These are phyloP conservation scores for Shinisaurus crocodilurus DNA, from an alignment of 2,113 vertebrate species.

Conservation along the genomic window DNA sequence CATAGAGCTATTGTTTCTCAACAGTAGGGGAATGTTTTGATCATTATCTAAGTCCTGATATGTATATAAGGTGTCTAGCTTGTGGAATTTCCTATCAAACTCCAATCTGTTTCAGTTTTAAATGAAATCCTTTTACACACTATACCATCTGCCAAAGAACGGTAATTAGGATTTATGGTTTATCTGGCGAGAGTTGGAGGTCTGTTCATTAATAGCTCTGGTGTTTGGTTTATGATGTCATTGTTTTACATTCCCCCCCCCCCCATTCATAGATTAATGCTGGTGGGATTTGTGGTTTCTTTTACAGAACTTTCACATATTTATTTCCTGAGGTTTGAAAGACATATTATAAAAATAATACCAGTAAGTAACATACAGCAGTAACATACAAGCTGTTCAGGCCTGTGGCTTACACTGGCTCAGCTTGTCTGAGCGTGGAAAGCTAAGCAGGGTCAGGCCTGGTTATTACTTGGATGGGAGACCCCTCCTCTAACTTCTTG, in stretches of 20 bases:
- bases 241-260: slow-evolving; percentile 70
- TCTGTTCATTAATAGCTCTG: slow-evolving; percentile 67
- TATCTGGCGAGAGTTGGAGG: slow-evolving; percentile 69
- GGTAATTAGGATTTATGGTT: slow-evolving; percentile 78
- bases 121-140: slow-evolving; percentile 52
- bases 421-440: too few species aligned
- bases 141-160: slow-evolving; percentile 70
- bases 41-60: slow-evolving; percentile 38
- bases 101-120: slow-evolving; percentile 45
- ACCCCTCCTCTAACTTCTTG: too few species aligned
- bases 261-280: slow-evolving; percentile 65
- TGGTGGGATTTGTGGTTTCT: neutral
- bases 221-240: slow-evolving; percentile 67
- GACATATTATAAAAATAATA: slow-evolving; percentile 2
- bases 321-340: slow-evolving; percentile 41
- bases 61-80: slow-evolving; percentile 27
- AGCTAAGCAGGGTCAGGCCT: too few species aligned
- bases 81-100: slow-evolving; percentile 51
- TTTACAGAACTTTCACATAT: neutral
- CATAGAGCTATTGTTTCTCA: slow-evolving; percentile 40
- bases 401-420: too few species aligned
- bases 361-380: slow-evolving; percentile 17
- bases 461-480: too few species aligned
- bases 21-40: slow-evolving; percentile 43
- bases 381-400: too few species aligned